These are phyloP conservation scores for Naso thynnoides DNA, from an alignment of 2,797 vertebrate genomes.

Conservation along the genomic window DNA sequence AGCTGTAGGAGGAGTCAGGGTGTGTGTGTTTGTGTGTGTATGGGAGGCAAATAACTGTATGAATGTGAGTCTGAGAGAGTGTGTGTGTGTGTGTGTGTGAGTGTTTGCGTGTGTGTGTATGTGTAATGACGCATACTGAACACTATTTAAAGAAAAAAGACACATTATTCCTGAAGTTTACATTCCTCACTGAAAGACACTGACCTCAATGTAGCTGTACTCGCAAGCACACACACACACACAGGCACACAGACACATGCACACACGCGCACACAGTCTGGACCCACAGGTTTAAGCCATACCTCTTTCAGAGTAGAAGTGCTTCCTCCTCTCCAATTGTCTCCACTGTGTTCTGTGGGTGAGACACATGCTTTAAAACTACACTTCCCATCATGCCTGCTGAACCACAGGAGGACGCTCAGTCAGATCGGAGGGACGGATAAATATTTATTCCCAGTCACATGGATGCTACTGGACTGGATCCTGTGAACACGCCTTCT, in stretches of 20 bases:
- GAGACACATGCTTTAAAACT: constrained; percentile 80
- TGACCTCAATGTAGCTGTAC: constrained; percentile 77
- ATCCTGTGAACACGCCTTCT: constrained; percentile 69
- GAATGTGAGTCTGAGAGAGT: constrained; percentile 41
- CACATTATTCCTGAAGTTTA: constrained; percentile 76
- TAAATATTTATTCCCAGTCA: constrained; percentile 35
- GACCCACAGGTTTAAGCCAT: constrained; percentile 82
- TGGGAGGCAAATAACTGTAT: constrained; percentile 17
- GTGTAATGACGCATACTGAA: constrained; percentile 59
- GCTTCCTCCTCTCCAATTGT: constrained; percentile 79
- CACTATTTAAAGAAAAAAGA: constrained; percentile 75
- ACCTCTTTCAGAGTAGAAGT: constrained; percentile 80
- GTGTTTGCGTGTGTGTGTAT: constrained; percentile 28
- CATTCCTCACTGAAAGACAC: constrained; percentile 79
- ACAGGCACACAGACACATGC: constrained; percentile 35
- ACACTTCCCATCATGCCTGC: constrained; percentile 76
- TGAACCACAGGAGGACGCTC: constrained; percentile 46
- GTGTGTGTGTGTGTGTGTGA: constrained; percentile 22
- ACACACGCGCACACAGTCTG: constrained; percentile 59
- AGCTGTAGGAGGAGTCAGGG: constrained; percentile 54
- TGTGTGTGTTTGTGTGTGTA: constrained; percentile 13
- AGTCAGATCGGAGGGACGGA: constrained; percentile 17
- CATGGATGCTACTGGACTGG: constrained; percentile 48
- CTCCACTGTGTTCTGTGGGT: constrained; percentile 77
- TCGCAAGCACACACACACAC: constrained; percentile 44